These are phyloP conservation scores for Scaptomyza polygonia DNA, from an alignment of 2,888 invertebrate species.

Conservation along the genomic window DNA sequence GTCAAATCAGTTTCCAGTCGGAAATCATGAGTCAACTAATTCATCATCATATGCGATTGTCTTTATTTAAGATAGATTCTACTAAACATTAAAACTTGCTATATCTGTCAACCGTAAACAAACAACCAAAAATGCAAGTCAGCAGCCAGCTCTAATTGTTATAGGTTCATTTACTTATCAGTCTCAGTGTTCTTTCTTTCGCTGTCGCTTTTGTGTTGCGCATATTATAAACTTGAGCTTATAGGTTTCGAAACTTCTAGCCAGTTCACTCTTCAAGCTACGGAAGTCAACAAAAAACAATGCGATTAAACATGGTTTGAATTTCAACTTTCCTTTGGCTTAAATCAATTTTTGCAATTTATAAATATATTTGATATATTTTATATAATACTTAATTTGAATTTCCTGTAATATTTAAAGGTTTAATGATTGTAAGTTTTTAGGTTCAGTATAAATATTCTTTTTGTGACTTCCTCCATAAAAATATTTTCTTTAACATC, in stretches of 20 bases:
- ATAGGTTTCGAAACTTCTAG: conserved; percentile 11
- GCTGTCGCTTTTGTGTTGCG: conserved; percentile 32
- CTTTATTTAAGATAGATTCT: background rate
- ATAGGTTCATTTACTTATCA: background rate
- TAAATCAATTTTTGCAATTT: too few relatives aligned
- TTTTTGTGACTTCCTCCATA: too few relatives aligned
- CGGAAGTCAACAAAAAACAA: conserved; percentile 22
- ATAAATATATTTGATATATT: too few relatives aligned
- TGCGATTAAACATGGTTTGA: conserved; percentile 4
- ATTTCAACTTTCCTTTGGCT: conserved; percentile 11
- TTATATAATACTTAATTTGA: too few relatives aligned
- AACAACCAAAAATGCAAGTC: conserved; percentile 1
- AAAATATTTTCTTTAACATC: background rate
- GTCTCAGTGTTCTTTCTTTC: conserved; percentile 1
- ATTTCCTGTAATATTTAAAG: too few relatives aligned
- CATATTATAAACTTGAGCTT: conserved; percentile 38
- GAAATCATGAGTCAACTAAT: conserved; percentile 77
- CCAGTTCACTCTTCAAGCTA: conserved; percentile 1
- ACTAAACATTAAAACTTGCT: background rate
- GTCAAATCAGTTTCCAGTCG: conserved; percentile 56
- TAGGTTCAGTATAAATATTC: too few relatives aligned
- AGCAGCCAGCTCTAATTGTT: conserved; percentile 13
- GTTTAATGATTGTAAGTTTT: too few relatives aligned
- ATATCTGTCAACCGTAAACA: conserved; percentile 32
- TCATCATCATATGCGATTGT: conserved; percentile 64